Percentiles rank a stretch among this genome's conserved stretches.
phyloP scores from a whole-genome alignment of 2,113 vertebrate species.

The Carassius carassius region DNA sequence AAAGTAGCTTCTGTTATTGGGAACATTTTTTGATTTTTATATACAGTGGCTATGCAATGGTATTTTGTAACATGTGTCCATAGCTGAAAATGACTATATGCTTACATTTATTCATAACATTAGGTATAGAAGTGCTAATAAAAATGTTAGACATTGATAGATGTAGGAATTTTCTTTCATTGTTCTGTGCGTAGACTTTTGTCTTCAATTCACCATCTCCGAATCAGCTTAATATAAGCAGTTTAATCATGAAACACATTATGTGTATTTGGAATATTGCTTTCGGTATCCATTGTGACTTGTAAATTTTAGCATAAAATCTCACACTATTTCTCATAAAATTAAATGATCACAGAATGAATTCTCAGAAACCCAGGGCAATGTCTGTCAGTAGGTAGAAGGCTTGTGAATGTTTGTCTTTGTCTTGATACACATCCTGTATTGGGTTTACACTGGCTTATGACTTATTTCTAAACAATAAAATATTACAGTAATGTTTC shows the following conservation, averaged over 20 bases:
- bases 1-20: slow-evolving; percentile 9
- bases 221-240: neutral
- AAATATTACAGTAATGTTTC: slow-evolving; percentile 29
- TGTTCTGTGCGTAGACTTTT: slow-evolving; percentile 11
- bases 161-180: slow-evolving; percentile 15
- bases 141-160: neutral
- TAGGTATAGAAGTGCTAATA: neutral
- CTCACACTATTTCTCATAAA: slow-evolving; percentile 8
- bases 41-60: slow-evolving; percentile 41
- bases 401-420: slow-evolving; percentile 9
- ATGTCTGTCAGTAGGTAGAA: slow-evolving; percentile 11
- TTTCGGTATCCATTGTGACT: slow-evolving; percentile 29
- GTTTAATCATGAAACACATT: neutral
- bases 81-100: neutral
- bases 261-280: slow-evolving; percentile 23
- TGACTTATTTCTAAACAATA: slow-evolving; percentile 39
- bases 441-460: slow-evolving; percentile 28
- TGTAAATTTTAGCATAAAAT: neutral
- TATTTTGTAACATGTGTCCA: slow-evolving; percentile 25
- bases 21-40: slow-evolving; percentile 28
- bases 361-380: neutral
- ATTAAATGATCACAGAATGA: neutral
- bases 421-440: slow-evolving; percentile 34
- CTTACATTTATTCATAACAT: neutral
- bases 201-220: neutral